Percentiles rank a stretch among this genome's conserved stretches.
Evolutionary conservation across 1,140 invertebrate genomes (phyloP).

Genomic region (Oryctes rhinoceros): DNA sequence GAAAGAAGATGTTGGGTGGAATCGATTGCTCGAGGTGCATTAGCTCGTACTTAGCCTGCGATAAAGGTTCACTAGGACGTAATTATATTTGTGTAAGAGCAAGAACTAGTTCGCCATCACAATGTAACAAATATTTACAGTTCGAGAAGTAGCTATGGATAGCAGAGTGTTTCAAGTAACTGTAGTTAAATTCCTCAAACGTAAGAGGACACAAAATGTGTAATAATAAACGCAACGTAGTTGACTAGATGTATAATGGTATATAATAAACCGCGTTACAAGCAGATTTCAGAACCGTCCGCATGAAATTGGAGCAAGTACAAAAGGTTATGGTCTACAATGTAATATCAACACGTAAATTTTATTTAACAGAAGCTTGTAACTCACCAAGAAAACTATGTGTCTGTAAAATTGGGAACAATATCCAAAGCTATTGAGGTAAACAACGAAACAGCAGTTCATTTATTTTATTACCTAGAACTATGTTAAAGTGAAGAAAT

Average conservation of each 20-base stretch:
- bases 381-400: too few relatives aligned
- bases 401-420: too few relatives aligned
- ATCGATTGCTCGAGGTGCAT: slow-evolving; percentile 6
- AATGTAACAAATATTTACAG: slow-evolving; percentile 32
- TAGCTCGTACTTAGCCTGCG: neutral
- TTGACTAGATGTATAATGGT: neutral
- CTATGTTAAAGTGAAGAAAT: too few relatives aligned
- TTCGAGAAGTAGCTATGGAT: neutral
- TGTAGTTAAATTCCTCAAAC: slow-evolving; percentile 13
- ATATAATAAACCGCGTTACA: slow-evolving; percentile 10
- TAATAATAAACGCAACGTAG: slow-evolving; percentile 22
- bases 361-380: too few relatives aligned
- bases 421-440: too few relatives aligned
- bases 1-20: neutral
- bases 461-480: too few relatives aligned
- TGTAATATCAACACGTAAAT: too few relatives aligned
- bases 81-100: slow-evolving; percentile 20
- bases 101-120: slow-evolving; percentile 27
- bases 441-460: too few relatives aligned
- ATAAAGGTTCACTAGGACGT: neutral
- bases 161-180: slow-evolving; percentile 12
- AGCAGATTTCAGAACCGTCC: neutral
- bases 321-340: too few relatives aligned
- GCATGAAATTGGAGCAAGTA: neutral
- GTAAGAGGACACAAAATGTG: slow-evolving; percentile 15